Percentiles rank a stretch among this genome's conserved stretches.
phyloP scores from a whole-genome alignment of 2,797 vertebrate species.

The Pygocentrus nattereri region DNA sequence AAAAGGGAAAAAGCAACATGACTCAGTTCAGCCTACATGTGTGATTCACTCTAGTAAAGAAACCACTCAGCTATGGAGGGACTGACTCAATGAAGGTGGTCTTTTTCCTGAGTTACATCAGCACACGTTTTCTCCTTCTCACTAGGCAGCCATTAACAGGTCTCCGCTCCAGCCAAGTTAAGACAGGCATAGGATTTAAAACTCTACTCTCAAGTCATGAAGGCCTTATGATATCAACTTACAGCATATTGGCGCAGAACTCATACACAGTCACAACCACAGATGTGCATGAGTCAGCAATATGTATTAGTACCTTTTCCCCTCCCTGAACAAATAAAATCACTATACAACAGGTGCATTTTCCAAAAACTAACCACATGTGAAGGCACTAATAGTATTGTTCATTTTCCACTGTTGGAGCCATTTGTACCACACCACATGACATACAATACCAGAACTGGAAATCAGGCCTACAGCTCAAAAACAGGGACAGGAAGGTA shows the following conservation, averaged over 20 bases:
- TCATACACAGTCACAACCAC: too few relatives aligned
- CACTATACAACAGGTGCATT: too few relatives aligned
- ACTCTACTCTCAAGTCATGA: not conserved
- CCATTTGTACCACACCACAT: not conserved
- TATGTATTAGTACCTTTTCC: too few relatives aligned
- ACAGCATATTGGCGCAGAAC: too few relatives aligned
- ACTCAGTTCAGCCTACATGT: not conserved
- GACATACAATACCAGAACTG: not conserved
- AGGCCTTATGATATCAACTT: not conserved
- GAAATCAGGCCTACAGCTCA: not conserved
- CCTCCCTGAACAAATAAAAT: too few relatives aligned
- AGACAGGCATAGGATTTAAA: not conserved
- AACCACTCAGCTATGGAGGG: conserved; percentile 10
- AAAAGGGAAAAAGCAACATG: not conserved
- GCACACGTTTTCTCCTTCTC: conserved; percentile 28
- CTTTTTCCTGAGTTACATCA: conserved; percentile 26
- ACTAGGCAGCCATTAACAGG: not conserved
- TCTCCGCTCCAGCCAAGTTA: not conserved
- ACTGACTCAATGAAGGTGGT: conserved; percentile 26
- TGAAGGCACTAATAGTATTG: not conserved
- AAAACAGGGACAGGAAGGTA: not conserved
- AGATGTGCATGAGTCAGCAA: not conserved
- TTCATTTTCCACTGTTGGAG: too few relatives aligned
- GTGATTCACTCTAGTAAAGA: conserved; percentile 24
- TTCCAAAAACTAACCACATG: not conserved